These are phyloP conservation scores for Cephonodes hylas DNA, from an alignment of 2,888 invertebrate species.

Conservation along the genomic window DNA sequence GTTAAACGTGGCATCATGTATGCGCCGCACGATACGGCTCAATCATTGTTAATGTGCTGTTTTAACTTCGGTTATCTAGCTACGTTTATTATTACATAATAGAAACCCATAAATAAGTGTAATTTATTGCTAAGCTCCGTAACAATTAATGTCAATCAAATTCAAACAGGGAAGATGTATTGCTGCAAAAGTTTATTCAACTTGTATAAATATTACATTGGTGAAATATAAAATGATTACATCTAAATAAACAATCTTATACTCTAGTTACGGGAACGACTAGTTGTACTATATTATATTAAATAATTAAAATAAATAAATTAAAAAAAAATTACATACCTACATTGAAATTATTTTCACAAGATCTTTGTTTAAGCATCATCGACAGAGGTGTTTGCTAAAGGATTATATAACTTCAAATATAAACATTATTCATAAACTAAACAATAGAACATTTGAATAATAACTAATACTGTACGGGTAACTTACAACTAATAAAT, in stretches of 20 bases:
- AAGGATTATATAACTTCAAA: neutral
- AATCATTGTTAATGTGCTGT: conserved; percentile 33
- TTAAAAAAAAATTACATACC: too few relatives aligned
- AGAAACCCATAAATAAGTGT: conserved; percentile 25
- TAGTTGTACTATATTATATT: neutral
- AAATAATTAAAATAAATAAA: neutral
- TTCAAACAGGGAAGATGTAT: neutral
- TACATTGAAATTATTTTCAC: too few relatives aligned
- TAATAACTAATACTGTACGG: neutral
- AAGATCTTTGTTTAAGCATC: neutral
- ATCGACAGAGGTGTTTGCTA: neutral
- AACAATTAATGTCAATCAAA: conserved; percentile 4
- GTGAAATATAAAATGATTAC: neutral
- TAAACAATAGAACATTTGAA: neutral
- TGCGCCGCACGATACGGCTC: conserved; percentile 36
- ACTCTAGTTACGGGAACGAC: neutral
- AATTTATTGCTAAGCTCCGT: conserved; percentile 23
- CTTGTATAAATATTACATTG: neutral
- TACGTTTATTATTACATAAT: conserved; percentile 7
- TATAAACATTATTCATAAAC: neutral
- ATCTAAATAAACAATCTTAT: neutral
- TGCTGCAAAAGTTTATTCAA: neutral
- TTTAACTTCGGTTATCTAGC: conserved; percentile 6
- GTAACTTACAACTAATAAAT: neutral
- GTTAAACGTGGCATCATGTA: conserved; percentile 49